Evolutionary conservation across 2,113 vertebrate species (phyloP).

Genomic region (Oriolus oriolus): DNA sequence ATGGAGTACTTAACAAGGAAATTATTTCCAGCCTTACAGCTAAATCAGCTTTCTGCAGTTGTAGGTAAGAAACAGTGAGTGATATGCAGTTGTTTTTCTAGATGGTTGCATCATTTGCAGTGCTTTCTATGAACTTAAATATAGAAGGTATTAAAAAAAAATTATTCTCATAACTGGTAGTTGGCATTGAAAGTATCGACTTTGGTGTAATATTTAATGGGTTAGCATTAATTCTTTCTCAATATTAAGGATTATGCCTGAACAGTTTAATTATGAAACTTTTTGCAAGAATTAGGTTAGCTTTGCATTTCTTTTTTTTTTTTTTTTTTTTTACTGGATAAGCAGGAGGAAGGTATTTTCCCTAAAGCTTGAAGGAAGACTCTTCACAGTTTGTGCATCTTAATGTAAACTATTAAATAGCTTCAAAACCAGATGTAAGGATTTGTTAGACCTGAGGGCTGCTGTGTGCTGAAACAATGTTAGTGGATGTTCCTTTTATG

Average conservation of each 20-base stretch:
- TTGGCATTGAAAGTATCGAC: background rate
- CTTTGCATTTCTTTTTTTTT: background rate
- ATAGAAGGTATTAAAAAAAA: background rate
- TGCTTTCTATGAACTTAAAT: background rate
- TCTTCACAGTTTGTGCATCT: background rate
- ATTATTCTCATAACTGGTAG: background rate
- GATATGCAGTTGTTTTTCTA: background rate
- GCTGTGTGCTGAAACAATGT: background rate
- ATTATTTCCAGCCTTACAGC: background rate
- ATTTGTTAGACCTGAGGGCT: background rate
- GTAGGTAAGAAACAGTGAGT: background rate
- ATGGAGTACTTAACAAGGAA: background rate
- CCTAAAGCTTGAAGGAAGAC: background rate
- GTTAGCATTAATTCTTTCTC: background rate
- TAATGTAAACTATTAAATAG: background rate
- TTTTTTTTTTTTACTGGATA: background rate
- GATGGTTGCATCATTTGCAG: background rate
- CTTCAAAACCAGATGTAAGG: background rate
- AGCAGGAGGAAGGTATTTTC: background rate
- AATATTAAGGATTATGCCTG: background rate
- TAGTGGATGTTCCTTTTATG: background rate
- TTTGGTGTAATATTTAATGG: background rate
- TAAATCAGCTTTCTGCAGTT: background rate
- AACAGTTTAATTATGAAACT: background rate
- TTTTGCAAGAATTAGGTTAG: background rate